These are phyloP conservation scores for Astyanax mexicanus DNA, from an alignment of 2,797 vertebrate species.

Conservation along the genomic window DNA sequence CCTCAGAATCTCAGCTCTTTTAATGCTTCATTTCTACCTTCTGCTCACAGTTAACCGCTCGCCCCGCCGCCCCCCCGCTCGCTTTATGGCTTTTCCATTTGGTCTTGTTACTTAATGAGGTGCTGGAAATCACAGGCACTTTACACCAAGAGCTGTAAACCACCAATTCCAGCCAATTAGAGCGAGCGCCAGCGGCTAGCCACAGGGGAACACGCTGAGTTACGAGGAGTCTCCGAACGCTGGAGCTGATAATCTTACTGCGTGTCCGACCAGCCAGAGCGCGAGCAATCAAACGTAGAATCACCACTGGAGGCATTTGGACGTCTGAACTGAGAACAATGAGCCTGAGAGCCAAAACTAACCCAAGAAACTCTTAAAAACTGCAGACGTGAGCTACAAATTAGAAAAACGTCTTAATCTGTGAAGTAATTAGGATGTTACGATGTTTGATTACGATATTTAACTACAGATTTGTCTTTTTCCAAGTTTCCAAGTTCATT, in stretches of 20 bases:
- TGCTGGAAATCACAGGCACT: conserved; percentile 82
- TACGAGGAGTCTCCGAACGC: conserved; percentile 40
- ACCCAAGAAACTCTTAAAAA: too few relatives aligned
- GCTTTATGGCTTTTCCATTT: conserved; percentile 74
- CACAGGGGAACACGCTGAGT: conserved; percentile 59
- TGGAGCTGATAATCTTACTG: background rate
- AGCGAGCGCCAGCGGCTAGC: conserved; percentile 71
- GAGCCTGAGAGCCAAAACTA: too few relatives aligned
- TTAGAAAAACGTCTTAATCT: too few relatives aligned
- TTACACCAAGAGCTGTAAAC: conserved; percentile 77
- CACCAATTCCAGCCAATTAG: conserved; percentile 78
- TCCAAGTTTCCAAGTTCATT: too few relatives aligned
- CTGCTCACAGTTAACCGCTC: conserved; percentile 37
- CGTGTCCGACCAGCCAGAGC: background rate
- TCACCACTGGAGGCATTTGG: too few relatives aligned
- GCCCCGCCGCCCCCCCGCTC: conserved; percentile 7
- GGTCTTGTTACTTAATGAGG: conserved; percentile 78
- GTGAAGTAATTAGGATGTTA: too few relatives aligned
- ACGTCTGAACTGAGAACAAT: too few relatives aligned
- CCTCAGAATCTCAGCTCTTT: background rate
- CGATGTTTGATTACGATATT: too few relatives aligned
- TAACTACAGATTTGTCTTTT: too few relatives aligned
- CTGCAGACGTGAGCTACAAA: too few relatives aligned
- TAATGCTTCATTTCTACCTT: conserved; percentile 18
- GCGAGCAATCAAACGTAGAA: too few relatives aligned